Conservation (phyloP, 2,888 invertebrate genomes). For the Andricus curvator region DNA sequence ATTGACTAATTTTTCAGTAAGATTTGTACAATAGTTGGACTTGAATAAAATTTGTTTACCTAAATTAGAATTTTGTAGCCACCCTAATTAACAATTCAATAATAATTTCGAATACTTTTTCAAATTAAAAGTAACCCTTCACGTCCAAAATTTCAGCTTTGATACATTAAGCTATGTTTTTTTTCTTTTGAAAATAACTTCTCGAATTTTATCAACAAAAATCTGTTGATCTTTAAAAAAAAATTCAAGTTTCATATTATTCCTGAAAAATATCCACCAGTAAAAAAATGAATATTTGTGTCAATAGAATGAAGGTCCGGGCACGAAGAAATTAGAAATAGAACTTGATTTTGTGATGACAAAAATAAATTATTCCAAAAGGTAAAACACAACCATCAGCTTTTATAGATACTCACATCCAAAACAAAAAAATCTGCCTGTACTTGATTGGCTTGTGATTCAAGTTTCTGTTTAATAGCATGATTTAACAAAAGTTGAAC, state of each 20-base stretch:
- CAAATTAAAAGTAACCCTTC: no score
- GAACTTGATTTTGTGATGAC: background rate
- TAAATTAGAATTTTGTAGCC: background rate
- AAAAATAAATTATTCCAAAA: background rate
- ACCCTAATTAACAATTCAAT: no score
- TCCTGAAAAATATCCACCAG: no score
- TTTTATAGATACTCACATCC: background rate
- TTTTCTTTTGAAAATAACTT: no score
- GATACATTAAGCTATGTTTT: no score
- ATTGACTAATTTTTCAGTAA: background rate
- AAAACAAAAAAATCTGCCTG: slow-evolving; percentile 57
- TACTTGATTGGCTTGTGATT: slow-evolving; percentile 73
- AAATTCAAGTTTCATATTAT: no score
- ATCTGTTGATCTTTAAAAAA: no score
- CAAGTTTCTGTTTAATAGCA: slow-evolving; percentile 76
- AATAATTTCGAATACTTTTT: background rate
- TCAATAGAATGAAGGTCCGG: background rate
- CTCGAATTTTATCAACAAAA: no score
- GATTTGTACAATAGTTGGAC: background rate
- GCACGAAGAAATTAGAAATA: background rate
- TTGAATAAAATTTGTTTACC: background rate
- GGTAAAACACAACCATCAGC: background rate
- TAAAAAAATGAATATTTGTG: no score
- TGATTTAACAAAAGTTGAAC: slow-evolving; percentile 75
- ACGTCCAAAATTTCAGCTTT: background rate